phyloP scores from a whole-genome alignment of 1,140 invertebrate species.

The Chelonus insularis region DNA sequence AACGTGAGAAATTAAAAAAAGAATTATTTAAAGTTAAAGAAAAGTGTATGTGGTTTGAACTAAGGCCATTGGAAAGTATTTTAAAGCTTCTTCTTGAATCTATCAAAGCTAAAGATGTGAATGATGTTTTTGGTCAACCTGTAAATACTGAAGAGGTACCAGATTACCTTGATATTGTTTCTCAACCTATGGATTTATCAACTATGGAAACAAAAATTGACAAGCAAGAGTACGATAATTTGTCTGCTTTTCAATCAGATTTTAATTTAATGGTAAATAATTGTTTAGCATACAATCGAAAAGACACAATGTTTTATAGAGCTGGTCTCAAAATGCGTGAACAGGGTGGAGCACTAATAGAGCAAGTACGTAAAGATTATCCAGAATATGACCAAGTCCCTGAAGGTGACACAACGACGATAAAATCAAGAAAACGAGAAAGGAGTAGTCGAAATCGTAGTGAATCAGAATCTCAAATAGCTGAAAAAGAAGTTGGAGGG shows the following conservation, averaged over 20 bases:
- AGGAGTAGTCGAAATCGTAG: constrained; percentile 45
- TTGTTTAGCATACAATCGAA: constrained; percentile 92
- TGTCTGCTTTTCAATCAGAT: constrained; percentile 84
- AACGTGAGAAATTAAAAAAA: constrained; percentile 92
- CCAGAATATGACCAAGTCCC: constrained; percentile 65
- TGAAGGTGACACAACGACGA: constrained; percentile 31
- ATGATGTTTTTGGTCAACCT: constrained; percentile 90
- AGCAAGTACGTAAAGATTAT: constrained; percentile 70
- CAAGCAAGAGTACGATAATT: constrained; percentile 72
- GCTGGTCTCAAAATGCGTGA: constrained; percentile 87
- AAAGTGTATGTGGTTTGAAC: constrained; percentile 76
- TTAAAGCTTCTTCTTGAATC: constrained; percentile 75
- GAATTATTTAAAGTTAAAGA: constrained; percentile 83
- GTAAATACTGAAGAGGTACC: constrained; percentile 90
- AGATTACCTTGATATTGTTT: constrained; percentile 90
- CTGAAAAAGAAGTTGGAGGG: constrained; percentile 56
- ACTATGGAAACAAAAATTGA: constrained; percentile 87
- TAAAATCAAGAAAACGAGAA: constrained; percentile 46
- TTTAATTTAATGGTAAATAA: constrained; percentile 94
- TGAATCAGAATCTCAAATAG: constrained; percentile 43
- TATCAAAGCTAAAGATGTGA: constrained; percentile 78
- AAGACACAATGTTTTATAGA: constrained; percentile 85
- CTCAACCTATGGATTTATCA: constrained; percentile 93
- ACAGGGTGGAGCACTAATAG: constrained; percentile 76
- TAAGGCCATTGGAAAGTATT: constrained; percentile 81